Evolutionary conservation across 2,113 vertebrate species (phyloP), one percentile per base, ranked within the genome.

Genomic region (Pluvialis apricaria): DNA sequence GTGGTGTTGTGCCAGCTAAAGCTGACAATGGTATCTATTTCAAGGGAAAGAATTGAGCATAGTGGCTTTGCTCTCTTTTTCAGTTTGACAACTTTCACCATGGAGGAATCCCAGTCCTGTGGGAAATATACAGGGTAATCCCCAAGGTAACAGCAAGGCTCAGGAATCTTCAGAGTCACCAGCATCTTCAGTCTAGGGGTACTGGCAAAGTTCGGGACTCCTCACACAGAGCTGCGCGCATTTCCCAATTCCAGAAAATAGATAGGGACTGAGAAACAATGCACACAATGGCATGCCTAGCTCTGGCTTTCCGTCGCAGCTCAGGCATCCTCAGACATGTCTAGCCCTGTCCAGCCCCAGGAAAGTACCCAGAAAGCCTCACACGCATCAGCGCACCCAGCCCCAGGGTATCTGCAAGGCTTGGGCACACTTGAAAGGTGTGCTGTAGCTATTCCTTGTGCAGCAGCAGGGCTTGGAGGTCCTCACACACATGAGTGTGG

Each of bases 41-140:
- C 57, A 82, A 17, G 15, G n/a, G 38, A 44, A 73, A 77, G 38
- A 58, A 52, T 6, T 13, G 34, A 72, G 97, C 98, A 47, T 98
- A 99, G 99, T 94, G 98, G 98, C 95, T 99, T 99, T 94, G 99
- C 98, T 87, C 99, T 98, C 84, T 99, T 99, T 97, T 99, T 99
- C 62, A 99, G 97, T 55, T 98, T 98, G 78, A 98, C 98, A 45
- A 98, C 98, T 95, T 98, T 98, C 92, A 99, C 97, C 52, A 97
- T 87, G 87, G 99, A 99, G 44, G 99, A 98, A 96, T 99, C 99
- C 99, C 99, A 99, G 78, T 99, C 99, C 99, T 99, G 94, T 78
- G 82, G 69, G 86, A 57, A 96, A 68, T 38, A 88, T 18, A 96
- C n/a, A 83, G 8, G 22, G 32, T 32, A 32, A 26, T 18, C 32